These are phyloP conservation scores for Gortyna flavago DNA, from an alignment of 2,888 invertebrate species.

Conservation along the genomic window DNA sequence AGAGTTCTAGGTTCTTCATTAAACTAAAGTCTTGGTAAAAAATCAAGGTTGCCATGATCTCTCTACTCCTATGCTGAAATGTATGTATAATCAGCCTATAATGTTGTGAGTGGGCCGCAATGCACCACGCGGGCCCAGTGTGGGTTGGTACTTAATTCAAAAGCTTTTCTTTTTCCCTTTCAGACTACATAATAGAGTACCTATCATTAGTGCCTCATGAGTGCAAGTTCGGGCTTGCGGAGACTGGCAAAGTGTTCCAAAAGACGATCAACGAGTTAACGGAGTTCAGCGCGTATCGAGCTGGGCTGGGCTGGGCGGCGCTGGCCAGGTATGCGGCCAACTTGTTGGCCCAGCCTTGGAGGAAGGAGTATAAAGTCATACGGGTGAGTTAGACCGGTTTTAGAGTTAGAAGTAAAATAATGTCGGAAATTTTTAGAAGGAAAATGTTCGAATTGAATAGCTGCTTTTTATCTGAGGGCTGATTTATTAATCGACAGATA, in stretches of 20 bases:
- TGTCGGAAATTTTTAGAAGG: neutral
- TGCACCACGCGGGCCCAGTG: too few species aligned
- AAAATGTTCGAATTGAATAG: neutral
- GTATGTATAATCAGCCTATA: too few species aligned
- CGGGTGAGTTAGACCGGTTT: conserved; percentile 90
- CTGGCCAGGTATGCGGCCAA: conserved; percentile 96
- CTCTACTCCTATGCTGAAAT: neutral
- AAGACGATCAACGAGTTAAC: conserved; percentile 92
- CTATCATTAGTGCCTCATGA: conserved; percentile 94
- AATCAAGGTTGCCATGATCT: neutral
- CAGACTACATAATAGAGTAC: conserved; percentile 94
- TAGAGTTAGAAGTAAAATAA: neutral
- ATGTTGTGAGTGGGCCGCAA: too few species aligned
- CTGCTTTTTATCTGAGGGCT: neutral
- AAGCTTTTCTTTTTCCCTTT: conserved; percentile 58
- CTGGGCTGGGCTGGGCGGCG: conserved; percentile 95
- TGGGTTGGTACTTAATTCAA: neutral
- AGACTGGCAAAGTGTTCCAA: conserved; percentile 94
- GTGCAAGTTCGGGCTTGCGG: conserved; percentile 94
- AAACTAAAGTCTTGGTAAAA: neutral
- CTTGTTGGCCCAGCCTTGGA: conserved; percentile 96
- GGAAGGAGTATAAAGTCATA: conserved; percentile 95
- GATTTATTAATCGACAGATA: too few species aligned
- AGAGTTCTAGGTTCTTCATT: neutral
- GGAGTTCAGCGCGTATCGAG: conserved; percentile 95